These are phyloP conservation scores for crab-eating macaque (Macaca fascicularis) DNA, from an alignment of 2,113 vertebrate species.

Conservation along the genomic window T2T-MFA8v1.1 NC_088387.1:1862501-1863000, in stretches of 20 bases:
- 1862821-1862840: constrained; percentile 74
- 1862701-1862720: not conserved
- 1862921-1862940: fast-evolving
- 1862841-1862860: constrained; percentile 77
- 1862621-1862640: constrained; percentile 73
- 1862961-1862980: fast-evolving
- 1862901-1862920: not conserved
- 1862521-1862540: fast-evolving
- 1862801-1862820: constrained; percentile 72
- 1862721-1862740: not conserved
- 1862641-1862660: constrained; percentile 79
- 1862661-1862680: not conserved
- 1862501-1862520: not conserved
- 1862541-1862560: not conserved
- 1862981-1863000: constrained; percentile 75
- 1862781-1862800: constrained; percentile 52
- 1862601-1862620: constrained; percentile 71
- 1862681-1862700: fast-evolving
- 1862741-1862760: not conserved
- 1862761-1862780: not conserved
- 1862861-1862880: constrained; percentile 81
- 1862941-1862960: fast-evolving
- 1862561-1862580: constrained; percentile 74
- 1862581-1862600: constrained; percentile 74
- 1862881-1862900: constrained; percentile 78